Conservation (phyloP, 2,113 vertebrate species). For the Pontoporia blainvillei region DNA sequence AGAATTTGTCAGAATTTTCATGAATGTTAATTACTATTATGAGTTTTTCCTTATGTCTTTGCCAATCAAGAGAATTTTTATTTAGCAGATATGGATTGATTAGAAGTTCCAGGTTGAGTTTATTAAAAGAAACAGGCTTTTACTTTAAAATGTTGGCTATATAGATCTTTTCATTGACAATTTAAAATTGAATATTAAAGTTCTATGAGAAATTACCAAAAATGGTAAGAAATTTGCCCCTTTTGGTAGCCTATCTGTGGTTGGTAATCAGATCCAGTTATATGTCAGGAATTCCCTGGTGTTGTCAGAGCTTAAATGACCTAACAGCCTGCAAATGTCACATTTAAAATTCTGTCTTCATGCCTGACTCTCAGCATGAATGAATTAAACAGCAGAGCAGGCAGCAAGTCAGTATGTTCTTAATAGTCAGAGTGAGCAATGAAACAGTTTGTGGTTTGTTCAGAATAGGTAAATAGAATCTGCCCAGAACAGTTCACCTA, state of each 20-base stretch:
- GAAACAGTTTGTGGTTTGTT: constrained; percentile 79
- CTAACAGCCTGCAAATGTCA: constrained; percentile 86
- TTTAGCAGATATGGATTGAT: constrained; percentile 24
- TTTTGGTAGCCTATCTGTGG: constrained; percentile 71
- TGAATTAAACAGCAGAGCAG: constrained; percentile 86
- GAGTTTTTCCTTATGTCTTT: constrained; percentile 61
- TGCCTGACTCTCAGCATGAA: constrained; percentile 83
- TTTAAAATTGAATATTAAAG: constrained; percentile 44
- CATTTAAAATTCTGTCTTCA: constrained; percentile 87
- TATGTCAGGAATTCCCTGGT: constrained; percentile 83
- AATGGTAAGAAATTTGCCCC: constrained; percentile 67
- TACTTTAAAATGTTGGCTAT: constrained; percentile 69
- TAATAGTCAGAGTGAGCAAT: constrained; percentile 80
- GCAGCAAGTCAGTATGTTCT: constrained; percentile 85
- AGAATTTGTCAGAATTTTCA: constrained; percentile 46
- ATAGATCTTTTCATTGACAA: constrained; percentile 53
- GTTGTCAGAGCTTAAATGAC: constrained; percentile 83
- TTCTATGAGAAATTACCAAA: constrained; percentile 66
- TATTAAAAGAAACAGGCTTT: constrained; percentile 73
- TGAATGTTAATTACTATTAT: constrained; percentile 60
- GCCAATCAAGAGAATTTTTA: constrained; percentile 56
- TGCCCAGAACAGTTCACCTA: constrained; percentile 71
- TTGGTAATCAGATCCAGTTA: constrained; percentile 80
- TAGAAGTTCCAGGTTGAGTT: constrained; percentile 63
- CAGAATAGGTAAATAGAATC: constrained; percentile 83